Evolutionary conservation across 2,797 vertebrate genomes (phyloP).

Genomic region (Pachyuromys duprasi): DNA sequence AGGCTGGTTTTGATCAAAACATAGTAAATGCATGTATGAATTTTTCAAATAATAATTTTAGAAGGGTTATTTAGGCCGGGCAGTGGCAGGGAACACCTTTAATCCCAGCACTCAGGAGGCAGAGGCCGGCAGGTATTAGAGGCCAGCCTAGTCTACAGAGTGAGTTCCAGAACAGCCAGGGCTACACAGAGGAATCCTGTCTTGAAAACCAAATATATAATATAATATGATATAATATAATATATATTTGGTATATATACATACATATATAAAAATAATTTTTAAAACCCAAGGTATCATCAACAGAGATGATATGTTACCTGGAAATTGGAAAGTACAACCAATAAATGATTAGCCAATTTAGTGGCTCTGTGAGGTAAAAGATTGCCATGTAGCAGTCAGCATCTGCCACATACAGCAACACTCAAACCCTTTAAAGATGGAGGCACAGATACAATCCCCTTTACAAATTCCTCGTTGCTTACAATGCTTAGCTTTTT

Average conservation of each 20-base stretch:
- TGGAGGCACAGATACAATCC: not conserved
- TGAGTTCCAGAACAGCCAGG: too few relatives aligned
- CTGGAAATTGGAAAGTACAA: not conserved
- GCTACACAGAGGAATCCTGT: too few relatives aligned
- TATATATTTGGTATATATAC: not conserved
- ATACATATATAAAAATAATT: not conserved
- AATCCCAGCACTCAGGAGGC: too few relatives aligned
- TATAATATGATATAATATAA: too few relatives aligned
- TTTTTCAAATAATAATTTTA: not conserved
- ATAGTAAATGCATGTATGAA: not conserved
- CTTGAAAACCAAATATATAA: not conserved
- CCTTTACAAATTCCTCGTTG: too few relatives aligned
- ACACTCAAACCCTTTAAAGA: not conserved
- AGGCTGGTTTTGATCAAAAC: not conserved
- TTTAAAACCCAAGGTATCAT: not conserved
- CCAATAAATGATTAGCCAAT: not conserved
- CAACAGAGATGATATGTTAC: not conserved
- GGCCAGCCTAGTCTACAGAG: too few relatives aligned
- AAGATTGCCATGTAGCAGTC: rapidly evolving
- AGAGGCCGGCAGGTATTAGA: too few relatives aligned
- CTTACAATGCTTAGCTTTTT: not conserved
- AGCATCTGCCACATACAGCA: not conserved
- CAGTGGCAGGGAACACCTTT: too few relatives aligned
- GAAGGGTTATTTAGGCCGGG: not conserved
- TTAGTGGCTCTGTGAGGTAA: not conserved